A percentile compares a stretch with the other conserved stretches of the same genome.
Evolutionary conservation across 1,140 invertebrate species (phyloP).

Genomic region (Magallana gigas): DNA sequence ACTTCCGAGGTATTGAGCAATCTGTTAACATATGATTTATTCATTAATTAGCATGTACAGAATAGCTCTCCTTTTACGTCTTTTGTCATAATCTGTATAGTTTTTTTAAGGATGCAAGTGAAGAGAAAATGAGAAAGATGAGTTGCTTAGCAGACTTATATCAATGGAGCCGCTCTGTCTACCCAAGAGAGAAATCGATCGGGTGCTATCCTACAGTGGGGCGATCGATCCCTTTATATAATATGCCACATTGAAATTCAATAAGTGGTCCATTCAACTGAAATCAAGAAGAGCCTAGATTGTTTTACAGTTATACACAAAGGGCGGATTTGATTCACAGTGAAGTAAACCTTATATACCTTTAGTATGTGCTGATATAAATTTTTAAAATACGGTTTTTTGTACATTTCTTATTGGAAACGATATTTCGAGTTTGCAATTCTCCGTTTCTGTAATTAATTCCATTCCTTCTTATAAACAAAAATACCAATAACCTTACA

Average conservation of each 20-base stretch:
- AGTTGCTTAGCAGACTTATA: not conserved
- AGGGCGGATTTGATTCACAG: too few species aligned
- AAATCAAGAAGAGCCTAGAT: not conserved
- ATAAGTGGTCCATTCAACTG: not conserved
- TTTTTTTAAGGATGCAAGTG: too few species aligned
- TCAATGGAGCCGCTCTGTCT: not conserved
- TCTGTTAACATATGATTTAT: constrained; percentile 11
- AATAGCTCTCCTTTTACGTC: not conserved
- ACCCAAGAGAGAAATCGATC: not conserved
- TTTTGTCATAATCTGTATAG: not conserved
- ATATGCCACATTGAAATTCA: constrained; percentile 20
- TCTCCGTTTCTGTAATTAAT: too few species aligned
- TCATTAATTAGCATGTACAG: not conserved
- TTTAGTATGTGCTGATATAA: too few species aligned
- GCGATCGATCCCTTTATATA: not conserved
- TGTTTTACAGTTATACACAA: too few species aligned
- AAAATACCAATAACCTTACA: too few species aligned
- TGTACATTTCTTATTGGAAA: too few species aligned
- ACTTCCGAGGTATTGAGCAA: not conserved
- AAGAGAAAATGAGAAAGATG: too few species aligned
- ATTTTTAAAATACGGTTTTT: too few species aligned
- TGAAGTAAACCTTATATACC: too few species aligned
- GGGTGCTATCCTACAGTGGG: not conserved
- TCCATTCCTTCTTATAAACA: too few species aligned
- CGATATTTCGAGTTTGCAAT: too few species aligned